These are phyloP conservation scores for Nemotelus nigrinus DNA, from an alignment of 2,888 invertebrate genomes.

Conservation along the genomic window DNA sequence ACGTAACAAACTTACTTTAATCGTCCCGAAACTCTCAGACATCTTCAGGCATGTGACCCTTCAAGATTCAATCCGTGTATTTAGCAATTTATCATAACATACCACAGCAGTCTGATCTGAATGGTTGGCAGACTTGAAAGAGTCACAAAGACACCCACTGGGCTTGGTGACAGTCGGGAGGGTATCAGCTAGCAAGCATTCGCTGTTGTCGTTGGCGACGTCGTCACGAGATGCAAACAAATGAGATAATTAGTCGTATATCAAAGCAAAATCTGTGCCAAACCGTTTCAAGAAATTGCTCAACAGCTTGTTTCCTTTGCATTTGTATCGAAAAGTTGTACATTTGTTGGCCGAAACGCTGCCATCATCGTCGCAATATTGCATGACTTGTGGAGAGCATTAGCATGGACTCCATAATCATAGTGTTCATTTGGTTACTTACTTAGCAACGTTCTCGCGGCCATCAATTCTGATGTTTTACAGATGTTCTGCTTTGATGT, in stretches of 20 bases:
- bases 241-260: constrained; percentile 47
- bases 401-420: constrained; percentile 34
- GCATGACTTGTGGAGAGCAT: background rate
- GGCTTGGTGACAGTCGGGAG: constrained; percentile 4
- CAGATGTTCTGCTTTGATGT: constrained; percentile 47
- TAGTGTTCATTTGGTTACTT: constrained; percentile 19
- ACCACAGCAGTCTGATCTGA: constrained; percentile 16
- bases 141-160: constrained; percentile 37
- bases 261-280: constrained; percentile 44
- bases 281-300: constrained; percentile 43
- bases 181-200: constrained; percentile 2
- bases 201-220: background rate
- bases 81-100: constrained; percentile 36
- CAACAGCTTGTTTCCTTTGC: constrained; percentile 23
- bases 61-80: constrained; percentile 9
- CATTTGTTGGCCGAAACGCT: constrained; percentile 24
- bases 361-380: background rate
- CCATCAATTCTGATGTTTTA: constrained; percentile 45
- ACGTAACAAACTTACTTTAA: background rate
- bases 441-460: constrained; percentile 33
- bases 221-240: constrained; percentile 40
- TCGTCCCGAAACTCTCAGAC: background rate
- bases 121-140: background rate
- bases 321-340: background rate
- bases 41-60: background rate